phyloP scores from a whole-genome alignment of 2,888 invertebrate species.

The Incurvaria masculella region DNA sequence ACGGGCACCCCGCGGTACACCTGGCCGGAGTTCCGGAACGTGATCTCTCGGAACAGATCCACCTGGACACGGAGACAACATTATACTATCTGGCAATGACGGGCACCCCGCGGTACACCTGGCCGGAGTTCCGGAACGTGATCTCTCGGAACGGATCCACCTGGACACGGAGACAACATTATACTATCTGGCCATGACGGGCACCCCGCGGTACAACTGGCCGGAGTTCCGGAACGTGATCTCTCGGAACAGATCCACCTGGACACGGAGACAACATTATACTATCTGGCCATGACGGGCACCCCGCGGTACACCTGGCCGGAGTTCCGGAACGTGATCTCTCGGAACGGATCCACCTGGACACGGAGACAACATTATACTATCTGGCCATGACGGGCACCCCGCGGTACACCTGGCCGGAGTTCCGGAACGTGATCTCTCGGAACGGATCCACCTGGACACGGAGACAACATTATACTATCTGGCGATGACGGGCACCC shows the following conservation, averaged over 20 bases:
- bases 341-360: conserved; percentile 66
- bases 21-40: conserved; percentile 81
- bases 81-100: conserved; percentile 27
- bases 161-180: conserved; percentile 31
- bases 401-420: conserved; percentile 11
- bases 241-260: too few species aligned
- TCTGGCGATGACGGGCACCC: conserved; percentile 9
- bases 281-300: conserved; percentile 26
- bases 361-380: conserved; percentile 13
- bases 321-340: conserved; percentile 56
- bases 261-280: conserved; percentile 10
- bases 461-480: conserved; percentile 16
- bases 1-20: conserved; percentile 82
- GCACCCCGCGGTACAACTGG: conserved; percentile 10
- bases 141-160: conserved; percentile 67
- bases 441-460: too few species aligned
- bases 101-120: conserved; percentile 10
- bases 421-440: conserved; percentile 7
- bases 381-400: conserved; percentile 10
- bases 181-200: conserved; percentile 10
- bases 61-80: conserved; percentile 54
- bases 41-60: conserved; percentile 73
- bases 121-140: conserved; percentile 43
- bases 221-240: conserved; percentile 9
- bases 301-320: conserved; percentile 12